Evolutionary conservation across 2,888 invertebrate species (phyloP).

Genomic region (Andrena chrysosceles): DNA sequence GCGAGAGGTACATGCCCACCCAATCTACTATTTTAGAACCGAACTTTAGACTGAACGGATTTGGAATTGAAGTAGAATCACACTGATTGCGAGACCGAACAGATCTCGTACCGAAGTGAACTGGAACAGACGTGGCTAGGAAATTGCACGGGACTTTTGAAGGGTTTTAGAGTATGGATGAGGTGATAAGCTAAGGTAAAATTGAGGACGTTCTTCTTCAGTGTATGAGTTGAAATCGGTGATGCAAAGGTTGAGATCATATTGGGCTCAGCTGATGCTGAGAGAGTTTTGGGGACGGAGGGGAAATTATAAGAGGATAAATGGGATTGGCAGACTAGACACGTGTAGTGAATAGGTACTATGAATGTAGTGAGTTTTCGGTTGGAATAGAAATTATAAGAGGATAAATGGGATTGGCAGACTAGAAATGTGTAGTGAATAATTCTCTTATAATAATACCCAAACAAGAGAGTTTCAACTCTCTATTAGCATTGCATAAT

Average conservation of each 20-base stretch:
- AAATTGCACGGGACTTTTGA: not conserved
- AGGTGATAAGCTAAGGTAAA: constrained; percentile 3
- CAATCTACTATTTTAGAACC: not conserved
- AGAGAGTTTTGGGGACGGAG: not conserved
- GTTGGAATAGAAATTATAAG: not conserved
- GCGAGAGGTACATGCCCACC: too few relatives aligned
- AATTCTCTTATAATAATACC: too few relatives aligned
- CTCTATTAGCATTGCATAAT: too few relatives aligned
- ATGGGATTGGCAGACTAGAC: too few relatives aligned
- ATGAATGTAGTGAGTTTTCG: not conserved
- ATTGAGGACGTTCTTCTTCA: not conserved
- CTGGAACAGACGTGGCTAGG: constrained; percentile 4
- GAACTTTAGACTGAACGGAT: not conserved
- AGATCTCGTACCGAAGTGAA: not conserved
- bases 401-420: too few relatives aligned
- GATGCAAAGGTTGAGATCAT: not conserved
- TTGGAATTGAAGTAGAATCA: not conserved
- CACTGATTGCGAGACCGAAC: not conserved
- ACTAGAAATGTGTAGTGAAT: too few relatives aligned
- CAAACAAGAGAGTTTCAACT: too few relatives aligned
- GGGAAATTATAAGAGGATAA: not conserved
- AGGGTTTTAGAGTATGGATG: not conserved
- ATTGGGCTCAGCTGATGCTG: not conserved
- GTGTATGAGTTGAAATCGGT: not conserved
- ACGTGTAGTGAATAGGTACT: too few relatives aligned